Conservation (phyloP, 2,888 invertebrate species). For the Dryobotodes eremita region DNA sequence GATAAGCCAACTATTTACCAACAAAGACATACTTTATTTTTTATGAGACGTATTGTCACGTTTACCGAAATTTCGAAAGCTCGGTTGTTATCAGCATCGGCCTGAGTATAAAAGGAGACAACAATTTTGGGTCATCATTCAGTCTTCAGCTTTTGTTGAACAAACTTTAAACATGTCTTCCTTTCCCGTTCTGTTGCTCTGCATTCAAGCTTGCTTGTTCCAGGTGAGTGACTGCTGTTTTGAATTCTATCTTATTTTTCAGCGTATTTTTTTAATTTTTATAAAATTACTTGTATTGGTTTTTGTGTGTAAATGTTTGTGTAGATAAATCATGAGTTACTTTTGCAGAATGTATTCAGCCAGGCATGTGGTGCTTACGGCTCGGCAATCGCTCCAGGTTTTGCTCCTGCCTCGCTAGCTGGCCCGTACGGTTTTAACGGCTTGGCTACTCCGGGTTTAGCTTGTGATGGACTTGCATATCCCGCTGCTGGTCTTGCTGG, state of each 20-base stretch:
- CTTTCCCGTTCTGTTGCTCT: slow-evolving; percentile 67
- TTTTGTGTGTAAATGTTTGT: no score
- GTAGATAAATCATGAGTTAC: background rate
- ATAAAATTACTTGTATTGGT: no score
- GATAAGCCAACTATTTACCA: slow-evolving; percentile 27
- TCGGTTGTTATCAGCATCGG: background rate
- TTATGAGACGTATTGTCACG: slow-evolving; percentile 3
- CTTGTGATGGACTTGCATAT: slow-evolving; percentile 6
- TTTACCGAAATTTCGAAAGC: slow-evolving; percentile 29
- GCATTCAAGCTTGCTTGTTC: slow-evolving; percentile 73
- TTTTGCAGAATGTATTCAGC: slow-evolving; percentile 7
- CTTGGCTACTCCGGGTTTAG: background rate
- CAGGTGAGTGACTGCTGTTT: slow-evolving; percentile 66
- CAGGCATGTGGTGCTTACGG: slow-evolving; percentile 17
- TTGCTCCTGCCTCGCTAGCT: no score
- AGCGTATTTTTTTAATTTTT: no score
- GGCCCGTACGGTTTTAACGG: background rate
- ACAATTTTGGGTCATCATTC: slow-evolving; percentile 14
- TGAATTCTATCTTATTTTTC: slow-evolving; percentile 15
- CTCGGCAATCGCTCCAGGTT: no score
- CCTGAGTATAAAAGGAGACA: slow-evolving; percentile 29
- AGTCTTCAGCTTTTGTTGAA: slow-evolving; percentile 35
- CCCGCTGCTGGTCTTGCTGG: background rate
- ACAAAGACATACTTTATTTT: background rate
- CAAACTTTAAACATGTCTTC: slow-evolving; percentile 65